Percentiles rank a stretch among this genome's conserved stretches.
Conservation (phyloP, 2,797 vertebrate species). For the Heliangelus exortis region DNA sequence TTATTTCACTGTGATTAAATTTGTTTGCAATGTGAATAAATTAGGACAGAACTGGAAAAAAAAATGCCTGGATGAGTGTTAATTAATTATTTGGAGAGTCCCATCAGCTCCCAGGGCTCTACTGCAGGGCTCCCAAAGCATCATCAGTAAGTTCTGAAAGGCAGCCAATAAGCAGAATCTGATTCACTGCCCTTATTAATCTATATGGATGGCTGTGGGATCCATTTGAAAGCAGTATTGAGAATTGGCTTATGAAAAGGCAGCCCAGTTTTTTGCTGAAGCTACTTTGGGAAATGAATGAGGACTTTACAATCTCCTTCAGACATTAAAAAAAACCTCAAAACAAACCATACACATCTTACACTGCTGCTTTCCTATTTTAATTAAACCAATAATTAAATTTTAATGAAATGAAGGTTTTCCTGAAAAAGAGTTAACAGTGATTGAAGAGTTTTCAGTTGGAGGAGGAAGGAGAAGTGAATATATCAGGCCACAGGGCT, state of each 20-base stretch:
- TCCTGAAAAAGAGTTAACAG: constrained; percentile 42
- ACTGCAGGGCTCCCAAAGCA: neutral
- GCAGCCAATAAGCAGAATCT: constrained; percentile 70
- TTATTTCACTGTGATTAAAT: constrained; percentile 4
- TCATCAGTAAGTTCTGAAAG: constrained; percentile 56
- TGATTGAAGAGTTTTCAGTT: constrained; percentile 63
- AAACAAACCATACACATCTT: constrained; percentile 54
- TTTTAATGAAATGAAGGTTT: constrained; percentile 75
- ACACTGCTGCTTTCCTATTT: constrained; percentile 68
- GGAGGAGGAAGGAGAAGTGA: neutral
- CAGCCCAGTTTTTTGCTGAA: constrained; percentile 67
- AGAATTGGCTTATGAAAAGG: constrained; percentile 72
- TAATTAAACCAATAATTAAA: constrained; percentile 81
- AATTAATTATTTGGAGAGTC: constrained; percentile 70
- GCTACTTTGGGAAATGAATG: constrained; percentile 68
- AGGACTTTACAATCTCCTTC: constrained; percentile 66
- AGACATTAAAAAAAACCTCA: constrained; percentile 57
- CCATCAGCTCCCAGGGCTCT: constrained; percentile 4
- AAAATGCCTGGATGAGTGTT: constrained; percentile 54
- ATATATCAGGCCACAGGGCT: neutral
- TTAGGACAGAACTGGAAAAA: constrained; percentile 12
- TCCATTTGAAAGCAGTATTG: constrained; percentile 69
- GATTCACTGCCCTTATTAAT: constrained; percentile 71
- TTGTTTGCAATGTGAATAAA: constrained; percentile 58
- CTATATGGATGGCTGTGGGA: constrained; percentile 70